Evolutionary conservation across 2,888 invertebrate genomes (phyloP).

Genomic region (Poecilus cupreus): DNA sequence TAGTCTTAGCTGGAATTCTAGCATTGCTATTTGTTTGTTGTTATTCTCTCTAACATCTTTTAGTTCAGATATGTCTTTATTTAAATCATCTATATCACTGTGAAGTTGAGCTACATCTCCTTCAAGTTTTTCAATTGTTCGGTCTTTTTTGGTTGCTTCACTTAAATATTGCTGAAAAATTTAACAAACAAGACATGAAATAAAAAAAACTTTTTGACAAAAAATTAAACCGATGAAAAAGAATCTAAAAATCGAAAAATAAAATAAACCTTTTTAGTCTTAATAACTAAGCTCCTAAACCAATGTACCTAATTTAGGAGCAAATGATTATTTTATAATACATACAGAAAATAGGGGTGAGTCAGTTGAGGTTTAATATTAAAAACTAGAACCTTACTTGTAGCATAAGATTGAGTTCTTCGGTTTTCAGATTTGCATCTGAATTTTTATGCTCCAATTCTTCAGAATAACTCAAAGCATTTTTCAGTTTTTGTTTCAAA

Average conservation of each 20-base stretch:
- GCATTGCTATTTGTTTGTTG: constrained; percentile 66
- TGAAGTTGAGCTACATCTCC: constrained; percentile 75
- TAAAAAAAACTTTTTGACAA: background rate
- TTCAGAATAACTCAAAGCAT: constrained; percentile 76
- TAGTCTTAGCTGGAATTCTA: constrained; percentile 63
- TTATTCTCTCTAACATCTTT: constrained; percentile 69
- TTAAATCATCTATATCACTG: constrained; percentile 68
- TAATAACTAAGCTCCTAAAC: too few relatives aligned
- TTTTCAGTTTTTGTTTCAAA: constrained; percentile 75
- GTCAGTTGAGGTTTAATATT: too few relatives aligned
- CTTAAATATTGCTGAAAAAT: constrained; percentile 70
- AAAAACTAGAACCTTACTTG: constrained; percentile 73
- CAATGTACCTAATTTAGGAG: too few relatives aligned
- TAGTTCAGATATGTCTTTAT: constrained; percentile 72
- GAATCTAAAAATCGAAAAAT: too few relatives aligned
- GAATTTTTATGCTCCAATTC: constrained; percentile 78
- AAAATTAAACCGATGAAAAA: too few relatives aligned
- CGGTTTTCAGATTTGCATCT: constrained; percentile 75
- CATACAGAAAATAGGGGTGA: too few relatives aligned
- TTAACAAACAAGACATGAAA: background rate
- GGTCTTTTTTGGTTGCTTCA: constrained; percentile 73
- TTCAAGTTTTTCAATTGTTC: constrained; percentile 79
- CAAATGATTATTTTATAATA: too few relatives aligned
- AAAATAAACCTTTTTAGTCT: too few relatives aligned
- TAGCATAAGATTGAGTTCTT: constrained; percentile 76